phyloP scores from a whole-genome alignment of 2,113 vertebrate genomes.

The Phylloscopus trochilus region DNA sequence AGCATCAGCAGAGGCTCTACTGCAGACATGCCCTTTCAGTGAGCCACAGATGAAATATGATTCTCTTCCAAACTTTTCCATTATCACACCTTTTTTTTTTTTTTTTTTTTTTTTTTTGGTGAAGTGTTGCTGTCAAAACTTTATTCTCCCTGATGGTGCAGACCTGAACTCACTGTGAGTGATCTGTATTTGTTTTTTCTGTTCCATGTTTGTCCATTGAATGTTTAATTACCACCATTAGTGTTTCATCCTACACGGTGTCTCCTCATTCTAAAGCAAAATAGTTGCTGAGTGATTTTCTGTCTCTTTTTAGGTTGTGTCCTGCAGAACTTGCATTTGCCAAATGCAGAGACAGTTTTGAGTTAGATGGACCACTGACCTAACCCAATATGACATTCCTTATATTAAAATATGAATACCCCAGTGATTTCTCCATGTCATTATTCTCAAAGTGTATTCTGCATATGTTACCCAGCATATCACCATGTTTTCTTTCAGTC shows the following conservation, averaged over 20 bases:
- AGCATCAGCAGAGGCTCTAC: not conserved
- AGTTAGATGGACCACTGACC: not conserved
- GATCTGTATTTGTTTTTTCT: not conserved
- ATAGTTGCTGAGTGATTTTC: not conserved
- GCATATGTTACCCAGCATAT: not conserved
- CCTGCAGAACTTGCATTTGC: not conserved
- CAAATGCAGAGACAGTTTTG: not conserved
- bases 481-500: not conserved
- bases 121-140: not conserved
- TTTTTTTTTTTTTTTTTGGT: not conserved
- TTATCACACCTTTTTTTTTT: not conserved
- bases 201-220: not conserved
- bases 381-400: not conserved
- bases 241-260: not conserved
- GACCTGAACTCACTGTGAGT: not conserved
- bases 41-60: not conserved
- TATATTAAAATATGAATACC: not conserved
- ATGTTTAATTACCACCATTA: not conserved
- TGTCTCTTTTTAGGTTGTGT: not conserved
- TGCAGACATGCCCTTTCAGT: not conserved
- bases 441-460: not conserved
- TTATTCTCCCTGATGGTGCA: not conserved
- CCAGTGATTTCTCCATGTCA: not conserved
- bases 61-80: not conserved
- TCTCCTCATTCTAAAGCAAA: not conserved